phyloP scores from a whole-genome alignment of 1,140 invertebrate species.

The Venturia canescens region DNA sequence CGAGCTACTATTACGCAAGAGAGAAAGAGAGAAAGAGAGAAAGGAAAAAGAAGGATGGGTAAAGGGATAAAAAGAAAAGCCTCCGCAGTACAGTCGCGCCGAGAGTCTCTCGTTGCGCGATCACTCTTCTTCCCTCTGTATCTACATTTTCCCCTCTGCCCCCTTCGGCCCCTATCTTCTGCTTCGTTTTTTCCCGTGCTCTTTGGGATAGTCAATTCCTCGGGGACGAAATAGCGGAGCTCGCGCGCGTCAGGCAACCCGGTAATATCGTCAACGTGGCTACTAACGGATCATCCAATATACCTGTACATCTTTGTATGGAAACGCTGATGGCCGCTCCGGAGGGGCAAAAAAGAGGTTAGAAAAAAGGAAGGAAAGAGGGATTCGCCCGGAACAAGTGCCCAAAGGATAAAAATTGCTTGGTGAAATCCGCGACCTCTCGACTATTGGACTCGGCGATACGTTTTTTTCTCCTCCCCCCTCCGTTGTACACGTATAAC shows the following conservation, averaged over 20 bases:
- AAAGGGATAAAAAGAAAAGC: constrained; percentile 64
- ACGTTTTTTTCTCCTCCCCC: not conserved
- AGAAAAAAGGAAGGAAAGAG: not conserved
- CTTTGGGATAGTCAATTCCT: constrained; percentile 57
- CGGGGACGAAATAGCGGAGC: constrained; percentile 34
- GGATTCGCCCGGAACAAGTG: not conserved
- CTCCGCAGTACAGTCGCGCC: constrained; percentile 51
- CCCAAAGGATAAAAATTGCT: not conserved
- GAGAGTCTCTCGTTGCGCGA: constrained; percentile 38
- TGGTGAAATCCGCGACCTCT: not conserved
- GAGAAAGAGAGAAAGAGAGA: constrained; percentile 10
- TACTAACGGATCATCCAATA: constrained; percentile 19
- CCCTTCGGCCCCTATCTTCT: constrained; percentile 23
- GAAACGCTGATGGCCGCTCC: not conserved
- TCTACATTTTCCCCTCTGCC: not conserved
- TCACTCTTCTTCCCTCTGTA: constrained; percentile 29
- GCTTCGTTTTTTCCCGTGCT: constrained; percentile 6
- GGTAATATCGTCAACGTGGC: constrained; percentile 38
- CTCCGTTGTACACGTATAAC: too few species aligned
- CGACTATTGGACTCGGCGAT: not conserved
- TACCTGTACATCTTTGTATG: not conserved
- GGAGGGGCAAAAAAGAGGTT: not conserved
- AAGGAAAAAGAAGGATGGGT: constrained; percentile 27
- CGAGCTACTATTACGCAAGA: constrained; percentile 29
- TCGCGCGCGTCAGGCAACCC: not conserved